Evolutionary conservation across 2,797 vertebrate genomes (phyloP).

Genomic region (Microchirus variegatus): DNA sequence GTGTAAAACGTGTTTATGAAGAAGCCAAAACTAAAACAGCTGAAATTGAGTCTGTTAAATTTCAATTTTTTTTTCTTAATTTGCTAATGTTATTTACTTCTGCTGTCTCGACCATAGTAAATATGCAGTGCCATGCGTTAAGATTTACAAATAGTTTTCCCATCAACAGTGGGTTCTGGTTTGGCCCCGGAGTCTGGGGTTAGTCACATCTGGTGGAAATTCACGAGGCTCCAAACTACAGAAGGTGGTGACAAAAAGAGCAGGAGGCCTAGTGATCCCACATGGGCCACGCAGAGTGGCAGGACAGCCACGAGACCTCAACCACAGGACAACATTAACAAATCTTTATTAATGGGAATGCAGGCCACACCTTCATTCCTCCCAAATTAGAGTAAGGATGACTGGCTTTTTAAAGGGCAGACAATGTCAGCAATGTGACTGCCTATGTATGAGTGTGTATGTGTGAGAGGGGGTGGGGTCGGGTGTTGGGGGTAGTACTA

Average conservation of each 20-base stretch:
- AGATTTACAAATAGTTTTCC: constrained; percentile 61
- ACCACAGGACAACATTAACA: constrained; percentile 49
- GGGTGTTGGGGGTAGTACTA: constrained; percentile 28
- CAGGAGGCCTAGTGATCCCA: constrained; percentile 32
- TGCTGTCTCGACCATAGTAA: constrained; percentile 38
- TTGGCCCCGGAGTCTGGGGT: constrained; percentile 51
- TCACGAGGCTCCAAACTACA: constrained; percentile 37
- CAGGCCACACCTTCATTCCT: constrained; percentile 74
- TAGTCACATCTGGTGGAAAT: constrained; percentile 58
- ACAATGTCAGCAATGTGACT: constrained; percentile 54
- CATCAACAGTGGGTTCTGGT: constrained; percentile 56
- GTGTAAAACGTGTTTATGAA: neutral
- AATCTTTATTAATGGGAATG: constrained; percentile 67
- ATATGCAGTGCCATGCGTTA: constrained; percentile 18
- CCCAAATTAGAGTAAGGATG: constrained; percentile 69
- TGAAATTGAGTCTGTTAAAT: neutral
- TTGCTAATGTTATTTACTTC: constrained; percentile 7
- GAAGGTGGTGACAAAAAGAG: constrained; percentile 58
- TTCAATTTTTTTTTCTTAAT: constrained; percentile 2
- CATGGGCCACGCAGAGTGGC: constrained; percentile 18
- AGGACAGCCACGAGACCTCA: constrained; percentile 21
- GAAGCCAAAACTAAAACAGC: neutral
- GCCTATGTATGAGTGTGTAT: constrained; percentile 7
- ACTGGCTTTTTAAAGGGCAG: constrained; percentile 66
- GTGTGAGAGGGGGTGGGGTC: constrained; percentile 3